Evolutionary conservation across 2,113 vertebrate species (phyloP).

Genomic region (Nannospalax galili): DNA sequence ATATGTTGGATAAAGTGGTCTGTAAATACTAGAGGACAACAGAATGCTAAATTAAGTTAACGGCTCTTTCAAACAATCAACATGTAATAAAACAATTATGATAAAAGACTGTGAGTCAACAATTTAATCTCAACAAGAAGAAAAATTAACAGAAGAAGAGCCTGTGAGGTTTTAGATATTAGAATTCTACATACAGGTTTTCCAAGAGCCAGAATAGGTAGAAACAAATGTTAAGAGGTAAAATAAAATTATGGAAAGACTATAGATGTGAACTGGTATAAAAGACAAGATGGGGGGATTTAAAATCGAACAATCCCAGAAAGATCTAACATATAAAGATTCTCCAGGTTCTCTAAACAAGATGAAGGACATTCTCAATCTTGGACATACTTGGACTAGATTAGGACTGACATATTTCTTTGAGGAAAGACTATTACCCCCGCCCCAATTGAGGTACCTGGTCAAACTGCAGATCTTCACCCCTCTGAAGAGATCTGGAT

Average conservation of each 20-base stretch:
- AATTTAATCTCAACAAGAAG: constrained; percentile 5
- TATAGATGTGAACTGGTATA: background rate
- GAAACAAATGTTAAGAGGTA: constrained; percentile 19
- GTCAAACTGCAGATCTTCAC: constrained; percentile 99
- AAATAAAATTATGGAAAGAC: constrained; percentile 27
- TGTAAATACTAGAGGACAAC: background rate
- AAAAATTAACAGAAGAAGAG: background rate
- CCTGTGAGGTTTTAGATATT: background rate
- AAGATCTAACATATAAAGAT: background rate
- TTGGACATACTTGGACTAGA: background rate
- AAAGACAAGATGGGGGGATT: background rate
- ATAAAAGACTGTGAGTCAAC: background rate
- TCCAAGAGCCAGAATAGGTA: background rate
- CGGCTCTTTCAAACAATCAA: constrained; percentile 46
- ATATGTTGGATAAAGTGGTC: background rate
- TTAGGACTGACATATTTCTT: background rate
- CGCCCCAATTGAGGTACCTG: constrained; percentile 89
- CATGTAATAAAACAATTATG: constrained; percentile 16
- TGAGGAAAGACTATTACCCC: background rate
- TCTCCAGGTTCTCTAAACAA: background rate
- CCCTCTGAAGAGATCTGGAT: constrained; percentile 98
- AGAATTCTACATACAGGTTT: background rate
- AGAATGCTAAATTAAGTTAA: background rate
- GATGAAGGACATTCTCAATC: constrained; percentile 12
- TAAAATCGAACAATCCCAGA: background rate